These are phyloP conservation scores for Chiropotes sagulatus DNA, from an alignment of 2,797 vertebrate species.

Conservation along the genomic window DNA sequence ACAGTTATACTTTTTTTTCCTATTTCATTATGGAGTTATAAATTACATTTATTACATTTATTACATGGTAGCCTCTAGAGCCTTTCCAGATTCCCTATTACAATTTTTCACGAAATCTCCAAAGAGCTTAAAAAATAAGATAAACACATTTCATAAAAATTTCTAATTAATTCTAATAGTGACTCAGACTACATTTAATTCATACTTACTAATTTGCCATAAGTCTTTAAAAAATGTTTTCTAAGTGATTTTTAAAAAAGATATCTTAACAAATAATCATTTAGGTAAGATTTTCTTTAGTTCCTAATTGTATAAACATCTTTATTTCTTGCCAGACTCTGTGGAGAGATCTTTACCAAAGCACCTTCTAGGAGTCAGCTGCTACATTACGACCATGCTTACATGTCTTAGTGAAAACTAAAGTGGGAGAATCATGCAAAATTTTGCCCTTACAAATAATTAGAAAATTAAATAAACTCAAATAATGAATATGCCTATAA, in stretches of 20 bases:
- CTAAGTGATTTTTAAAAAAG: not conserved
- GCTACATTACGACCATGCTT: not conserved
- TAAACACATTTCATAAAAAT: not conserved
- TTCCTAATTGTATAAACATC: not conserved
- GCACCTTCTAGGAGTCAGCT: not conserved
- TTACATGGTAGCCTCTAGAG: not conserved
- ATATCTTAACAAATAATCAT: not conserved
- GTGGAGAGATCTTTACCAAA: not conserved
- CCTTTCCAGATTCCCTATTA: not conserved
- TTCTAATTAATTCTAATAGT: slow-evolving; percentile 32
- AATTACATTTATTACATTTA: no score
- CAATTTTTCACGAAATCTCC: not conserved
- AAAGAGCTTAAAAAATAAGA: slow-evolving; percentile 28
- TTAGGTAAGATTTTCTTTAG: not conserved
- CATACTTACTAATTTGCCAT: not conserved
- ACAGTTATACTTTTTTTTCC: not conserved
- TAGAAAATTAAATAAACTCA: slow-evolving; percentile 8
- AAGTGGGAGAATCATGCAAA: not conserved
- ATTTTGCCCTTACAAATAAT: slow-evolving; percentile 24
- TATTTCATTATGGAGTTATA: slow-evolving; percentile 37
- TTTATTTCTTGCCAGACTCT: slow-evolving; percentile 9
- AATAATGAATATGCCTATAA: slow-evolving; percentile 18
- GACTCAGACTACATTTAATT: not conserved
- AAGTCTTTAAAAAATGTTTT: not conserved
- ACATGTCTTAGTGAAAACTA: not conserved